phyloP scores from a whole-genome alignment of 2,888 invertebrate genomes.

The Mongoloraphidia duomilia region DNA sequence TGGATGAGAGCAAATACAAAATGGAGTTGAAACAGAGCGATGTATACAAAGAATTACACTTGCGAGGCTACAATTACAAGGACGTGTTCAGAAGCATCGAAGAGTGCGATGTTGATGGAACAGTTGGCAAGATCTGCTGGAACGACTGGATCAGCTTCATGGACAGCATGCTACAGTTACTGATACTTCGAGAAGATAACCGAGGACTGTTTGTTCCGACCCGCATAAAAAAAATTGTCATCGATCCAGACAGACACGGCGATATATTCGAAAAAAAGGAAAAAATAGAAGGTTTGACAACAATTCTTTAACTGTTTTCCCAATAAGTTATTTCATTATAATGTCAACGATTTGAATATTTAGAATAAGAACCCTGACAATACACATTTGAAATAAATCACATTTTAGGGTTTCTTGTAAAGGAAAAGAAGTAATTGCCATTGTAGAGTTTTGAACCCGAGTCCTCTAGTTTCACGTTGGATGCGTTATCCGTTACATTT shows the following conservation, averaged over 20 bases:
- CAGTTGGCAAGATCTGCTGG: conserved; percentile 20
- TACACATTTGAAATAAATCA: no score
- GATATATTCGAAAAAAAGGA: conserved; percentile 7
- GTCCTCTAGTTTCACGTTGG: no score
- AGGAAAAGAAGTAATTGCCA: no score
- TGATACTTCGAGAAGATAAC: conserved; percentile 50
- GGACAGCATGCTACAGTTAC: conserved; percentile 76
- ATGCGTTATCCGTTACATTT: no score
- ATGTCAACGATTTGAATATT: no score
- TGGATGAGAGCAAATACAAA: conserved; percentile 20
- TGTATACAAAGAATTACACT: conserved; percentile 53
- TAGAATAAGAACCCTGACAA: no score
- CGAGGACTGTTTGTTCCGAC: conserved; percentile 58
- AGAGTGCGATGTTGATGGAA: conserved; percentile 20
- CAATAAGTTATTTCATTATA: no score
- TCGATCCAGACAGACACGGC: conserved; percentile 30
- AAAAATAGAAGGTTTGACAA: no score
- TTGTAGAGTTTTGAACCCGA: no score
- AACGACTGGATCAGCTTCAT: conserved; percentile 78
- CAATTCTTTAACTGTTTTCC: no score
- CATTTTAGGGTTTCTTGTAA: no score
- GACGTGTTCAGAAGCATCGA: conserved; percentile 24
- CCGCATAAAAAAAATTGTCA: conserved; percentile 36
- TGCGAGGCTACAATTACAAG: conserved; percentile 47
- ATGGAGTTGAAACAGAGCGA: conserved; percentile 35